Conservation (phyloP, 2,797 vertebrate genomes). For the Catostomus latipinnis region DNA sequence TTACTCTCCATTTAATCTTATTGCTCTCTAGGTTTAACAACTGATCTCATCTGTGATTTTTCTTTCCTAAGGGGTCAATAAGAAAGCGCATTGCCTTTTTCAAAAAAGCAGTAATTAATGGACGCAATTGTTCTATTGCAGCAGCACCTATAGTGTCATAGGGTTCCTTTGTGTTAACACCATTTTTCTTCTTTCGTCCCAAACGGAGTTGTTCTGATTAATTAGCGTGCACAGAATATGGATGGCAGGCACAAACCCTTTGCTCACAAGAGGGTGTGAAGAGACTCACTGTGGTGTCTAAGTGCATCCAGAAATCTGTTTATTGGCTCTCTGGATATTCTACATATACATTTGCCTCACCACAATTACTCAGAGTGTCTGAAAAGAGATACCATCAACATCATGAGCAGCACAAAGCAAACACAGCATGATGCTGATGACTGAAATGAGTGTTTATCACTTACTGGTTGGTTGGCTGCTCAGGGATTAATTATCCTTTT, state of each 20-base stretch:
- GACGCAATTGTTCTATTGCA: neutral
- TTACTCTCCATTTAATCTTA: no score
- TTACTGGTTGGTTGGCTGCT: conserved; percentile 17
- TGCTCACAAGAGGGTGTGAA: conserved; percentile 25
- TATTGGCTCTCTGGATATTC: conserved; percentile 58
- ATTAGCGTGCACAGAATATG: conserved; percentile 50
- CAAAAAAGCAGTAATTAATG: conserved; percentile 14
- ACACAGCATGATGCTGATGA: conserved; percentile 22
- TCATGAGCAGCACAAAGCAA: conserved; percentile 32
- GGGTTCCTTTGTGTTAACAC: conserved; percentile 32
- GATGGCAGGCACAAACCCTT: conserved; percentile 42
- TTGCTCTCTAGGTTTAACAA: no score
- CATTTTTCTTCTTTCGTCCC: conserved; percentile 22
- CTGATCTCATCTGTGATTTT: no score
- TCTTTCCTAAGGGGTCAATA: neutral
- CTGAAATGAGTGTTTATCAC: conserved; percentile 43
- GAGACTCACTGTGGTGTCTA: conserved; percentile 28
- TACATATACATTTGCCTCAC: conserved; percentile 40
- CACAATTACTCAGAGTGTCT: conserved; percentile 52
- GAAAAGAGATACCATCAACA: conserved; percentile 47
- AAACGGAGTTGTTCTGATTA: conserved; percentile 40
- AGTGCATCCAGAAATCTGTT: conserved; percentile 55
- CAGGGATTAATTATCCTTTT: conserved; percentile 47
- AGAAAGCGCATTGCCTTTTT: conserved; percentile 5
- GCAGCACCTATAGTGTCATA: neutral